These are phyloP conservation scores for Drosophila anomalata DNA, from an alignment of 2,888 invertebrate species.

Conservation along the genomic window DNA sequence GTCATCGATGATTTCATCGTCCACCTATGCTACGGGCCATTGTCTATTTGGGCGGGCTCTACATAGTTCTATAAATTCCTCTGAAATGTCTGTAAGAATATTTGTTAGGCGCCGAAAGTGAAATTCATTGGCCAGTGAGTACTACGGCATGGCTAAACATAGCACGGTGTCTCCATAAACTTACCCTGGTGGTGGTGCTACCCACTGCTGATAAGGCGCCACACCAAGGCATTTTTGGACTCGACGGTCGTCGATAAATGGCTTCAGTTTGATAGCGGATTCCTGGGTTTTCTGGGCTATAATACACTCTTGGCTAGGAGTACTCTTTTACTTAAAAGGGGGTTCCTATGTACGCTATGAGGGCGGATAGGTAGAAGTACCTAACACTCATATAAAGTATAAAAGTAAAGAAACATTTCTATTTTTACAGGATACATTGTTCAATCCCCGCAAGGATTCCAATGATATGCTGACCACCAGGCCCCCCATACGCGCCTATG, in stretches of 20 bases:
- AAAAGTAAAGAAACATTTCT: no score
- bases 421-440: constrained; percentile 69
- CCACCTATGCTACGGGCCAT: constrained; percentile 7
- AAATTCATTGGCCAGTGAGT: constrained; percentile 14
- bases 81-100: constrained; percentile 15
- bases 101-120: constrained; percentile 20
- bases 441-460: constrained; percentile 75
- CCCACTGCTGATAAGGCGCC: constrained; percentile 60
- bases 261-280: constrained; percentile 43
- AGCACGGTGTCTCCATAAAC: constrained; percentile 42
- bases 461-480: constrained; percentile 74
- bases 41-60: constrained; percentile 8
- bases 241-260: constrained; percentile 49
- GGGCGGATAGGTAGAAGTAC: no score
- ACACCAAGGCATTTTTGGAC: not conserved
- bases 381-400: no score
- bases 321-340: not conserved
- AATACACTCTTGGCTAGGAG: not conserved
- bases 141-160: constrained; percentile 70
- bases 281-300: constrained; percentile 26
- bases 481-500: constrained; percentile 80
- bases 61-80: constrained; percentile 8
- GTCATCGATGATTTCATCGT: constrained; percentile 35
- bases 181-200: constrained; percentile 9
- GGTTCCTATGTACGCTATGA: not conserved